These are phyloP conservation scores for Callaeas wilsoni DNA, from an alignment of 2,113 vertebrate genomes.

Conservation along the genomic window DNA sequence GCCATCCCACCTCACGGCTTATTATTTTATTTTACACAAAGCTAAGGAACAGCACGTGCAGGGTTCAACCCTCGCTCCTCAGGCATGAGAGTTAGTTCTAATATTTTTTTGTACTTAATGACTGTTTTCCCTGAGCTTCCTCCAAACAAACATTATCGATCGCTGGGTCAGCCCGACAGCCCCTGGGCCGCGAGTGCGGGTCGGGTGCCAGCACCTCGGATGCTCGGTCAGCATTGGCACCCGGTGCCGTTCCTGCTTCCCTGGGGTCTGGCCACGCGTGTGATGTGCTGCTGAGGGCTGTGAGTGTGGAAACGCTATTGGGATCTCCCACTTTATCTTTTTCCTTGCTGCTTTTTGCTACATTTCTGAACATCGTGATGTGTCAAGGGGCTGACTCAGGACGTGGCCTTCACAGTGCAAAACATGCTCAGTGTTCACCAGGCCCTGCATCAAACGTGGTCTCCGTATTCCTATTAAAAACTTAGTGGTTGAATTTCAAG, in stretches of 20 bases:
- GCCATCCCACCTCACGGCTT: background rate
- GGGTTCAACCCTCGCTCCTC: background rate
- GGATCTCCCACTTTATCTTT: background rate
- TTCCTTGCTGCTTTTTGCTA: background rate
- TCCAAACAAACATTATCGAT: fast-evolving
- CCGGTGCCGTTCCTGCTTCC: background rate
- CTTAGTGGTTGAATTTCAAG: fast-evolving
- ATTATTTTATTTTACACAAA: background rate
- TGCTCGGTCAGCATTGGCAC: background rate
- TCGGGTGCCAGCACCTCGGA: fast-evolving
- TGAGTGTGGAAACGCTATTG: fast-evolving
- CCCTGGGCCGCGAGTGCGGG: background rate
- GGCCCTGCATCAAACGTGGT: fast-evolving
- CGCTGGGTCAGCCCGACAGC: fast-evolving
- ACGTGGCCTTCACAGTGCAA: background rate
- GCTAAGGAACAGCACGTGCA: background rate
- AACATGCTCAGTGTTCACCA: fast-evolving
- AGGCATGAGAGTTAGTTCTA: no score
- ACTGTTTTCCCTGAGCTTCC: background rate
- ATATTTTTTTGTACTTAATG: no score
- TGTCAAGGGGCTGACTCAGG: no score
- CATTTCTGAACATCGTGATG: fast-evolving
- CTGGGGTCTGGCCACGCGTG: fast-evolving
- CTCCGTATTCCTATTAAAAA: fast-evolving
- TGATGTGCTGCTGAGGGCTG: fast-evolving